Evolutionary conservation across 2,797 vertebrate genomes (phyloP), one percentile per base, ranked within the genome.

Genomic region (Diplodus puntazzo): DNA sequence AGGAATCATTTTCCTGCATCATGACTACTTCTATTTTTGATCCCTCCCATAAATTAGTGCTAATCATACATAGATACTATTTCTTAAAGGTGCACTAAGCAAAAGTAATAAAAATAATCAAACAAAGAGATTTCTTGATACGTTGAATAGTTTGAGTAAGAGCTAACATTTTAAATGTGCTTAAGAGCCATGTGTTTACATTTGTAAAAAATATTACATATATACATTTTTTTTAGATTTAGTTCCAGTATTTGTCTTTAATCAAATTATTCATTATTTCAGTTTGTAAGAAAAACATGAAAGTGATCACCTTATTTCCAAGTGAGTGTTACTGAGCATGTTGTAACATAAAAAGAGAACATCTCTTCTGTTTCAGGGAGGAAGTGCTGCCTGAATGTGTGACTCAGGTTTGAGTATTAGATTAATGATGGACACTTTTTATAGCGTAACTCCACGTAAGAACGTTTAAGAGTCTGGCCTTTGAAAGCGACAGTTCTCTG

Each of bases 401-500:
- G 25, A 73, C 25, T 46, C 11, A 46, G 61, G 49, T 46, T 11
- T 67, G 3, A 59, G 55, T 43, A 23, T 45, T 2, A 30, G 45
- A 42, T 49, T 10, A 17, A 39, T 43, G 21, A 43, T 61, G 4
- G 11, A 14, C 42, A 60, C 58, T 27, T 83, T 77, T 79, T 83
- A 68, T 16, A 82, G 79, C 18, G 59, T 66, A 72, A 25, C 21
- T 60, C 39, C 20, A 55, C 5, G 4, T 11, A 48, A 20, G 18
- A 74, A 13, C 57, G 16, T 66, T 79, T 45, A n/a, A 70, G 49
- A 53, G 59, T 13, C 0, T 9, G 25, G 45, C 30, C 2, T 77
- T 74, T 75, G 55, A 71, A 21, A 66, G 55, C 16, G 1, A 53
- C 63, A 17, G 75, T 70, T 70, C 69, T 88, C 21, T 83, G 82